A percentile compares a stretch with the other conserved stretches of the same genome.
phyloP scores from a whole-genome alignment of 2,888 invertebrate genomes.

The Lacanobia oleracea region DNA sequence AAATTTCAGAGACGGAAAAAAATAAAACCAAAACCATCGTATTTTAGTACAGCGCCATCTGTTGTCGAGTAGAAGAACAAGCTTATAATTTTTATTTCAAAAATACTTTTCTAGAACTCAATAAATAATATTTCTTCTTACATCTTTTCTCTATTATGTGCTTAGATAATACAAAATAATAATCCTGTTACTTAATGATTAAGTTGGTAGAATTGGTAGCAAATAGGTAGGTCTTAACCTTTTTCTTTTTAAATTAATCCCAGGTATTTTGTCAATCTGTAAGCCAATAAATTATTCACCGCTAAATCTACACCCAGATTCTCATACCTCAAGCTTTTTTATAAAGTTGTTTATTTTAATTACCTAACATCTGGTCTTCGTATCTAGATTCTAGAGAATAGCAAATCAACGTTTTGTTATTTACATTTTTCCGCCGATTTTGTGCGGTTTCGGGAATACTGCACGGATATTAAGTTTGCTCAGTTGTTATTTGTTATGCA shows the following conservation, averaged over 20 bases:
- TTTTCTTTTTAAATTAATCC: not conserved
- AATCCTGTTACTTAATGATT: not conserved
- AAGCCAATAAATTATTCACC: not conserved
- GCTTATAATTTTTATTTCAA: too few species aligned
- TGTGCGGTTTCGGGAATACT: constrained; percentile 1
- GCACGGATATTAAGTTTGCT: constrained; percentile 23
- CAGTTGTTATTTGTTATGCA: not conserved
- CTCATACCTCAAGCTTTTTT: not conserved
- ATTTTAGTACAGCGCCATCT: constrained; percentile 73
- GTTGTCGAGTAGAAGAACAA: constrained; percentile 70
- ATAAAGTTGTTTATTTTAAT: constrained; percentile 24
- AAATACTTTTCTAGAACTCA: too few species aligned
- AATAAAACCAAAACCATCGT: fast-evolving
- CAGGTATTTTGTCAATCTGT: not conserved
- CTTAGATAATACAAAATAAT: too few species aligned
- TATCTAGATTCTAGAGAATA: constrained; percentile 7
- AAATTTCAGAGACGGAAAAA: not conserved
- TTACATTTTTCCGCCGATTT: constrained; percentile 5
- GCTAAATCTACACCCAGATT: constrained; percentile 19
- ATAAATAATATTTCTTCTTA: too few species aligned
- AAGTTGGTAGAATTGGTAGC: not conserved
- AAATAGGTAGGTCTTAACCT: too few species aligned
- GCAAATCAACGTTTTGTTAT: constrained; percentile 24
- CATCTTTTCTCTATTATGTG: too few species aligned
- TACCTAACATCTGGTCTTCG: constrained; percentile 41